Evolutionary conservation across 2,797 vertebrate species (phyloP).

Genomic region (Smutsia gigantea): DNA sequence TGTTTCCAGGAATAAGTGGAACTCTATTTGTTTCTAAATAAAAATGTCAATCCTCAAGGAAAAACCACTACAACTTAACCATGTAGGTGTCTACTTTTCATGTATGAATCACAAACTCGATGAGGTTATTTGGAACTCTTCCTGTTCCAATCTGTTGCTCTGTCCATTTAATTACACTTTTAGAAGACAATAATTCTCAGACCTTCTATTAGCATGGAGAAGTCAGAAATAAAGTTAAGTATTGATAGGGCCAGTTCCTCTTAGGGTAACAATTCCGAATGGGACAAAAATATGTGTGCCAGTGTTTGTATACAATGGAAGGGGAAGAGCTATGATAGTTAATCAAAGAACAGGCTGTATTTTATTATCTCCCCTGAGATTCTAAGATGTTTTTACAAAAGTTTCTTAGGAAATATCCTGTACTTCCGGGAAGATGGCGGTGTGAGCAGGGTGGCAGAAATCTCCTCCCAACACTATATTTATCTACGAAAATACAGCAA

Average conservation of each 20-base stretch:
- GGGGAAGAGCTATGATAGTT: not conserved
- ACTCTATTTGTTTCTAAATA: slow-evolving; percentile 50
- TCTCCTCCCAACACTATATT: too few species aligned
- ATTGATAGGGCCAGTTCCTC: not conserved
- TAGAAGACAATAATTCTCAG: not conserved
- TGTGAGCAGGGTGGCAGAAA: too few species aligned
- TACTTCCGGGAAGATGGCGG: too few species aligned
- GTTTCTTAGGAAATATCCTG: not conserved
- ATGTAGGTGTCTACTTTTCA: not conserved
- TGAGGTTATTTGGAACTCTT: not conserved
- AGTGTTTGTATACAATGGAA: not conserved
- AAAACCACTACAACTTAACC: not conserved
- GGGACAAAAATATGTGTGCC: not conserved
- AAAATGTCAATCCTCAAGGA: slow-evolving; percentile 56
- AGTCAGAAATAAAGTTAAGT: not conserved
- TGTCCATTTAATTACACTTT: not conserved
- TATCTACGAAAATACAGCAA: too few species aligned
- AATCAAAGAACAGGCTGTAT: not conserved
- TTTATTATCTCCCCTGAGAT: not conserved
- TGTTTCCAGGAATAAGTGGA: not conserved
- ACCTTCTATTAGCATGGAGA: not conserved
- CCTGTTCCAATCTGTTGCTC: not conserved
- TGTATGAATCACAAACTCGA: not conserved
- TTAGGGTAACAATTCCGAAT: not conserved
- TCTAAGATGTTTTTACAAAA: not conserved